Evolutionary conservation across 2,113 vertebrate species (phyloP).

Genomic region (Octodon degus): DNA sequence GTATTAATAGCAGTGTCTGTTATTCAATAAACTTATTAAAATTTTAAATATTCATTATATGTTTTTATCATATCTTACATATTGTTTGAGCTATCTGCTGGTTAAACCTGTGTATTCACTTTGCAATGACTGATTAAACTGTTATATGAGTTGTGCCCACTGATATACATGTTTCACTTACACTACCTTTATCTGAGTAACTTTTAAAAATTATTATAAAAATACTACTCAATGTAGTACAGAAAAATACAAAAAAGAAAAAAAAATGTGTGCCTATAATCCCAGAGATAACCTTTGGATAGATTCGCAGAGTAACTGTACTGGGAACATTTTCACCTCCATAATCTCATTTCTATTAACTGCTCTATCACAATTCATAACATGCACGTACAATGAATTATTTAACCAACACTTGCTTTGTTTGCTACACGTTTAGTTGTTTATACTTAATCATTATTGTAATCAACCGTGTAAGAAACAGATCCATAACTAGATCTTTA

Average conservation of each 20-base stretch:
- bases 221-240: neutral
- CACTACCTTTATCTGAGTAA: neutral
- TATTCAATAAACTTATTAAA: neutral
- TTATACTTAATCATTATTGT: constrained; percentile 34
- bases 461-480: constrained; percentile 11
- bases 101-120: neutral
- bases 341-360: neutral
- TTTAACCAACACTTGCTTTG: constrained; percentile 30
- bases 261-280: neutral
- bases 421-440: neutral
- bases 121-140: neutral
- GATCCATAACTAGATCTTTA: constrained; percentile 11
- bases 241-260: neutral
- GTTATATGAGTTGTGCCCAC: neutral
- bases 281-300: neutral
- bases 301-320: neutral
- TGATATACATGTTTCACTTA: neutral
- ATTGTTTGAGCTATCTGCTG: neutral
- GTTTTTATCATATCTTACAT: neutral
- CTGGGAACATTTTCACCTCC: neutral
- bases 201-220: neutral
- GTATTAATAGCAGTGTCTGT: neutral
- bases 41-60: neutral
- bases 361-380: neutral
- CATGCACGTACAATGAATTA: neutral